Base-by-base conservation (phyloP, 2,797 vertebrate genomes). In the Sphenopsis melanotis region DNA sequence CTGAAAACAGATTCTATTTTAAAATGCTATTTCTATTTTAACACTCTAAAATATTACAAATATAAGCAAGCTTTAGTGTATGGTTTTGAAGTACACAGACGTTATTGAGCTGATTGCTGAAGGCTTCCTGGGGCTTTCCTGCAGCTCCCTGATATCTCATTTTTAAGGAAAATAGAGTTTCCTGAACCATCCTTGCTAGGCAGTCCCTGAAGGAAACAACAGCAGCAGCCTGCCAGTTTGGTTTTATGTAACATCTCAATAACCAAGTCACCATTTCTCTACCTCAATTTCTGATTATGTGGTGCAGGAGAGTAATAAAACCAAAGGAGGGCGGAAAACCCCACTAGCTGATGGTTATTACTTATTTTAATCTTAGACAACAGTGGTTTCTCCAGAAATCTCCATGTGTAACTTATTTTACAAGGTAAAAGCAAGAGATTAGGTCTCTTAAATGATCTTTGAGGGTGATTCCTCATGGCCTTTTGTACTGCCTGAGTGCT, bases 241-340 rank as follows among this genome's bases (percentile, higher is more conserved):
- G 30, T 82, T 94, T 90, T 87, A 60, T 41, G 14, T 18, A 64
- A 69, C 77, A 81, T 47, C 64, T 93, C 93, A 46, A 47, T 68
- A 72, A 78, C 44, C 30, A 71, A 83, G 81, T 22, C 90, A 90
- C 60, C 68, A 26, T 32, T 94, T 85, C 84, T 83, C 94, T 95
- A 93, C 92, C 94, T 96, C 95, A 89, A 23, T 63, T 90, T 85
- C 86, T 68, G 68, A 71, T 83, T 50, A 44, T 27, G 84, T 83
- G 84, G 81, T 85, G 75, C 83, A 92, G 78, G 89, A 92, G 68
- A 91, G 37, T 3, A 90, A 87, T 69, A 85, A 92, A 95, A 77
- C 74, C 86, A 90, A 91, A 85, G 42, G 39, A 68, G 59, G 53
- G 53, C 42, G 30, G 42, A 83, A 84, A 90, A 82, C 10, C 21